These are phyloP conservation scores for Poecilia gillii DNA, from an alignment of 2,797 vertebrate species.

Conservation along the genomic window DNA sequence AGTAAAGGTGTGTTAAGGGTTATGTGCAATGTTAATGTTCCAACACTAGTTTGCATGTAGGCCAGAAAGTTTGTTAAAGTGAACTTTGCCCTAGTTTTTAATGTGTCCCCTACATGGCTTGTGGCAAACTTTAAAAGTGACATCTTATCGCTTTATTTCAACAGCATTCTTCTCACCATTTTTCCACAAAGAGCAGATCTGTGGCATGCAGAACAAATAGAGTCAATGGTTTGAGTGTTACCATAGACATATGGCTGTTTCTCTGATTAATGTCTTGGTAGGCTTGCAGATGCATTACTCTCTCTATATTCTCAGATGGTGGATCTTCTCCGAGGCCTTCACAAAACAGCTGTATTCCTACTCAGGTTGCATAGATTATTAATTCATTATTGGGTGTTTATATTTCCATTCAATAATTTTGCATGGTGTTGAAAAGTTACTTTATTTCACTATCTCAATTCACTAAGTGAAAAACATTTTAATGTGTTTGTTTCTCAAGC, in stretches of 20 bases:
- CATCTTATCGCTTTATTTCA: background rate
- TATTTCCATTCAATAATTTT: background rate
- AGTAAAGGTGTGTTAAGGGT: background rate
- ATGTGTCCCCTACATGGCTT: background rate
- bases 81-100: background rate
- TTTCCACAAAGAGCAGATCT: background rate
- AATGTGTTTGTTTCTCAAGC: slow-evolving; percentile 16
- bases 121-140: background rate
- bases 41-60: background rate
- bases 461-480: background rate
- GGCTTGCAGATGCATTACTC: background rate
- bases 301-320: background rate
- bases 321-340: background rate
- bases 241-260: background rate
- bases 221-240: background rate
- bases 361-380: background rate
- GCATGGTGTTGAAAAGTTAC: background rate
- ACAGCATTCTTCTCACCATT: background rate
- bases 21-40: background rate
- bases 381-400: background rate
- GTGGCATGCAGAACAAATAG: background rate
- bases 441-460: background rate
- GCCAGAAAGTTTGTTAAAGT: background rate
- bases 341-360: background rate
- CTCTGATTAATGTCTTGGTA: background rate